Percentiles rank a stretch among this genome's conserved stretches.
phyloP scores from a whole-genome alignment of 2,113 vertebrate genomes.

The Orcinus orca region DNA sequence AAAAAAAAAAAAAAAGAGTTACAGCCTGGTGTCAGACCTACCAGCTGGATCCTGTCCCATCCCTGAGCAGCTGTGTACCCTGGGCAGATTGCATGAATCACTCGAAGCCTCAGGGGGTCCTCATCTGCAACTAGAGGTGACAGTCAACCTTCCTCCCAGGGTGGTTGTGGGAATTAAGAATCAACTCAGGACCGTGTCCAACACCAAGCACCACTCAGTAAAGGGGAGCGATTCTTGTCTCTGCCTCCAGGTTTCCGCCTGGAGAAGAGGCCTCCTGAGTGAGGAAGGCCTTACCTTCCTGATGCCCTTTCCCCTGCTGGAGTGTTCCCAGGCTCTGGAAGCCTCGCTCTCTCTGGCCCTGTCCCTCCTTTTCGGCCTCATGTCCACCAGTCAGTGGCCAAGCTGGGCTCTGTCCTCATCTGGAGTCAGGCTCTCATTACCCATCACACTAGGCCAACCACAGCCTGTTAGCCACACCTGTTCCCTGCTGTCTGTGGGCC shows the following conservation, averaged over 20 bases:
- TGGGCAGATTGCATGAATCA: background rate
- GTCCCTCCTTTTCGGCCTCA: background rate
- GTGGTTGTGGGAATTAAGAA: background rate
- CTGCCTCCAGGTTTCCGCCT: background rate
- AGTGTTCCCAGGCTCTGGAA: background rate
- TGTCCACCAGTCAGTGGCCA: background rate
- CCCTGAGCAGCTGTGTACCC: background rate
- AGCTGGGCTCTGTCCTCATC: background rate
- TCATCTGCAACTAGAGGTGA: background rate
- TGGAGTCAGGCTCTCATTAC: background rate
- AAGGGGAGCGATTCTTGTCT: background rate
- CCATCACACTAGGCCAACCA: background rate
- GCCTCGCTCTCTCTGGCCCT: background rate
- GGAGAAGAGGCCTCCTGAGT: background rate
- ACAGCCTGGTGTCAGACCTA: background rate
- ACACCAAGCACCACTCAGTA: background rate
- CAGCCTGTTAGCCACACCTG: background rate
- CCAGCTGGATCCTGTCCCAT: background rate
- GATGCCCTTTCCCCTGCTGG: background rate
- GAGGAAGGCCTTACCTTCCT: background rate
- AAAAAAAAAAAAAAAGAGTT: too few relatives aligned
- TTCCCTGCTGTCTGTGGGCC: background rate
- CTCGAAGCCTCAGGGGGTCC: background rate
- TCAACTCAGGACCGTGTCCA: background rate
- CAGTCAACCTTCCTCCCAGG: background rate